These are phyloP conservation scores for Todiramphus saurophagus DNA, from an alignment of 2,113 vertebrate genomes.

Conservation along the genomic window DNA sequence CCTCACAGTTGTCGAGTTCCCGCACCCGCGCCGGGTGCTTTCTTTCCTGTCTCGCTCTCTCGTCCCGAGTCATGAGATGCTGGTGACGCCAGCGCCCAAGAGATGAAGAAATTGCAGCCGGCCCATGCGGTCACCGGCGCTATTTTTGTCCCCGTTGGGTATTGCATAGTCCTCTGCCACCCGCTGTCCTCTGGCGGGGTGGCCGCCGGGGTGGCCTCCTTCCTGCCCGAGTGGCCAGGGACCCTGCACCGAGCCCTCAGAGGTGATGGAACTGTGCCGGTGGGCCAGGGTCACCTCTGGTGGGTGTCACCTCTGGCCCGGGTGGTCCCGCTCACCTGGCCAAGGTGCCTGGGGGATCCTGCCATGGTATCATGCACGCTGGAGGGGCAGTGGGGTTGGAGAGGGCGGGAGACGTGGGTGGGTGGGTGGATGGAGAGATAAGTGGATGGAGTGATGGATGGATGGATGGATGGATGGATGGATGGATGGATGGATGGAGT, in stretches of 20 bases:
- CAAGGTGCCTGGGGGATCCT: rapidly evolving
- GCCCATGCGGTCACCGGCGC: not conserved
- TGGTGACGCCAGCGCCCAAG: not conserved
- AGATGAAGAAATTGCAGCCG: constrained; percentile 33
- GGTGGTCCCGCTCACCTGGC: rapidly evolving
- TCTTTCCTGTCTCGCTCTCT: not conserved
- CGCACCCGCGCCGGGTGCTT: not conserved
- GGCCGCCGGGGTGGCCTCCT: not conserved
- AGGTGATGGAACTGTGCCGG: rapidly evolving
- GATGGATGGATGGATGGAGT: no score
- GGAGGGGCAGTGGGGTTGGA: not conserved
- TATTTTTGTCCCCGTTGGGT: constrained; percentile 20
- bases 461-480: no score
- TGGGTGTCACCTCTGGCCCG: rapidly evolving
- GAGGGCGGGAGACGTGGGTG: not conserved
- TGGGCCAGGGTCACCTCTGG: not conserved
- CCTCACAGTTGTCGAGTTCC: not conserved
- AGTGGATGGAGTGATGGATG: rapidly evolving
- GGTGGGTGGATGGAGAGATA: no score
- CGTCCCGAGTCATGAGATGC: constrained; percentile 5
- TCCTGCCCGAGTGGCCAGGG: rapidly evolving
- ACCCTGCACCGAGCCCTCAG: rapidly evolving
- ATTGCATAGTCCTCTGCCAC: not conserved
- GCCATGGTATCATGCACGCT: rapidly evolving
- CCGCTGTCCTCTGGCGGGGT: rapidly evolving